A percentile compares a stretch with the other conserved stretches of the same genome.
Conservation (phyloP, 23 tunicate genomes). For the Styela plicata region DNA sequence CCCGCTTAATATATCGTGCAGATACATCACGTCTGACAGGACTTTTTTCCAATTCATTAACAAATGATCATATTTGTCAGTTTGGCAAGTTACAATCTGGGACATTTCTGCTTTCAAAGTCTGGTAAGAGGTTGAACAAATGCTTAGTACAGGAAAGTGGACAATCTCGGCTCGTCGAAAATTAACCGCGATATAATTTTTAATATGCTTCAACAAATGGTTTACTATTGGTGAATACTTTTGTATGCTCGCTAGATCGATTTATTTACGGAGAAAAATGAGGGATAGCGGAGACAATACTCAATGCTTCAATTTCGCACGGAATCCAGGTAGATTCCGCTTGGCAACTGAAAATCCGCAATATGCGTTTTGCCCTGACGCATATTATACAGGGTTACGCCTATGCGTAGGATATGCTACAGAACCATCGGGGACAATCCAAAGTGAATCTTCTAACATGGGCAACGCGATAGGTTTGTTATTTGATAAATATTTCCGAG, state of each 20-base stretch:
- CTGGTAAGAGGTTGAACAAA: background rate
- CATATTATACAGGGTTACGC: background rate
- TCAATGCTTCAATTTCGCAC: slow-evolving; percentile 4
- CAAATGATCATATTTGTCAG: background rate
- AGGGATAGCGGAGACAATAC: background rate
- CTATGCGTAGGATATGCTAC: background rate
- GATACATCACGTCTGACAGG: background rate
- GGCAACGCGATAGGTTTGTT: background rate
- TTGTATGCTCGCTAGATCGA: background rate
- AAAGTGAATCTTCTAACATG: background rate
- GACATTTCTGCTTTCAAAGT: background rate
- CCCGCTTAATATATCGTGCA: background rate
- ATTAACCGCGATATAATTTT: background rate
- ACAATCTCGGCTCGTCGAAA: background rate
- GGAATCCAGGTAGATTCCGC: background rate
- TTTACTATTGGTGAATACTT: background rate
- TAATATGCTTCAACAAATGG: background rate
- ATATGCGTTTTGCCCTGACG: background rate
- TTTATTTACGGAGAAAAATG: background rate
- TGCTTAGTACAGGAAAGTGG: background rate
- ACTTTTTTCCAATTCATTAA: background rate
- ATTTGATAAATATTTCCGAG: background rate
- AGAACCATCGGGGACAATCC: background rate
- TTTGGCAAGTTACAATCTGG: background rate
- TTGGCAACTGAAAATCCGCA: background rate